phyloP scores from a whole-genome alignment of 2,888 invertebrate genomes.

The Caenorhabditis wallacei region DNA sequence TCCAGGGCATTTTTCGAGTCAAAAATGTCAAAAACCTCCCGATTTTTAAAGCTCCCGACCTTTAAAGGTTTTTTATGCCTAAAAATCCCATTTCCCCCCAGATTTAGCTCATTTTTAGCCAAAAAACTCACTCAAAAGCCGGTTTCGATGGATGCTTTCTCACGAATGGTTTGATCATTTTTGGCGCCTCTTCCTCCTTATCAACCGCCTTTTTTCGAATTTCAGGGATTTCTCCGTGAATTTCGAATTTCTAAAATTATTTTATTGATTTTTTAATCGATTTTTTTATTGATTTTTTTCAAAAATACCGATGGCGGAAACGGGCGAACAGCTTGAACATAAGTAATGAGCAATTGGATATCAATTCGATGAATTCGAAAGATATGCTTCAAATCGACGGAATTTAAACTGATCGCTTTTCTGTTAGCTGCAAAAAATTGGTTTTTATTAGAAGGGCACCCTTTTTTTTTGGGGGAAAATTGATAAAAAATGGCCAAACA shows the following conservation, averaged over 20 bases:
- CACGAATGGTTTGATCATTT: neutral
- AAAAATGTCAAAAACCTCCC: too few species aligned
- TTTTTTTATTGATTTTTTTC: neutral
- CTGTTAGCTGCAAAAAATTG: constrained; percentile 37
- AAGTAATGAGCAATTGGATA: neutral
- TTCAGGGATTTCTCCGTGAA: neutral
- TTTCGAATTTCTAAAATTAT: neutral
- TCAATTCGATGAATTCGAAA: constrained; percentile 30
- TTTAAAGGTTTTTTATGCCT: too few species aligned
- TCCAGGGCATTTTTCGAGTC: too few species aligned
- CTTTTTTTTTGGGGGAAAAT: constrained; percentile 6
- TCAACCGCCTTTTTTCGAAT: neutral
- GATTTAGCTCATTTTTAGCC: too few species aligned
- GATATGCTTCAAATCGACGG: constrained; percentile 29
- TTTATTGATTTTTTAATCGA: too few species aligned
- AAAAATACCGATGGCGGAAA: constrained; percentile 36
- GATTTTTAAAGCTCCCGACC: too few species aligned
- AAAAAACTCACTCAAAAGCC: too few species aligned
- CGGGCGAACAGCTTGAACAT: constrained; percentile 15
- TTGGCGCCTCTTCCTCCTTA: neutral
- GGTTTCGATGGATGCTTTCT: neutral
- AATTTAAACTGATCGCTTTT: constrained; percentile 14
- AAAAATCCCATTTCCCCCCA: too few species aligned
- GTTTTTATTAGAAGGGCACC: too few species aligned
- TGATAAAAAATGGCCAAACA: neutral